Conservation (phyloP, 2,113 vertebrate genomes). For the Greenwoodochromis staneri region DNA sequence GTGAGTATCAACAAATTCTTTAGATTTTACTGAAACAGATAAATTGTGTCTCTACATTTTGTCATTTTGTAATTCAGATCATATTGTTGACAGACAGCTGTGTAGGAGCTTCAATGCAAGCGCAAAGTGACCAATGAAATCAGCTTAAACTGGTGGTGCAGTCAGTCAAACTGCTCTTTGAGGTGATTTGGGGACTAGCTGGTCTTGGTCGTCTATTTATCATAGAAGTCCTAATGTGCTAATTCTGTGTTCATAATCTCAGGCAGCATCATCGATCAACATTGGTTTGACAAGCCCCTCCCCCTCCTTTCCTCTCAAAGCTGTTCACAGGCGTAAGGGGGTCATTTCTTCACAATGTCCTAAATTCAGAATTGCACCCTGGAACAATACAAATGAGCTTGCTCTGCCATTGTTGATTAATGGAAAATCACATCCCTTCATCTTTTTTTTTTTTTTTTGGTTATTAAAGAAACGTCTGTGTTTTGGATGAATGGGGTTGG, state of each 20-base stretch:
- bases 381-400: constrained; percentile 88
- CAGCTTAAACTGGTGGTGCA: constrained; percentile 26
- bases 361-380: constrained; percentile 84
- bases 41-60: neutral
- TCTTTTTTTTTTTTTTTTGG: constrained; percentile 33
- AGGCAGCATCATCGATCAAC: constrained; percentile 85
- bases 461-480: constrained; percentile 41
- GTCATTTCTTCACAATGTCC: constrained; percentile 88
- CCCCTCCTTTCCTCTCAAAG: constrained; percentile 29
- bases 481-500: constrained; percentile 42
- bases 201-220: constrained; percentile 73
- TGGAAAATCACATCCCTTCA: constrained; percentile 63
- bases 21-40: neutral
- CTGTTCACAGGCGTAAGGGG: constrained; percentile 79
- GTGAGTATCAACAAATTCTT: neutral
- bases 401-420: constrained; percentile 88
- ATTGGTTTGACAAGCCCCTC: constrained; percentile 78
- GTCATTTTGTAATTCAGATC: neutral
- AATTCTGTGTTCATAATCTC: constrained; percentile 84
- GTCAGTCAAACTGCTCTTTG: constrained; percentile 41
- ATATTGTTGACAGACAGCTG: neutral
- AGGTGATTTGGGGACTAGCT: constrained; percentile 42
- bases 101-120: neutral
- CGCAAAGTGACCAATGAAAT: constrained; percentile 6
- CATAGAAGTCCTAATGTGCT: constrained; percentile 77